Evolutionary conservation across 2,113 vertebrate species (phyloP), one percentile per base, ranked within the genome.

Genomic region (Accipiter virgatus): DNA sequence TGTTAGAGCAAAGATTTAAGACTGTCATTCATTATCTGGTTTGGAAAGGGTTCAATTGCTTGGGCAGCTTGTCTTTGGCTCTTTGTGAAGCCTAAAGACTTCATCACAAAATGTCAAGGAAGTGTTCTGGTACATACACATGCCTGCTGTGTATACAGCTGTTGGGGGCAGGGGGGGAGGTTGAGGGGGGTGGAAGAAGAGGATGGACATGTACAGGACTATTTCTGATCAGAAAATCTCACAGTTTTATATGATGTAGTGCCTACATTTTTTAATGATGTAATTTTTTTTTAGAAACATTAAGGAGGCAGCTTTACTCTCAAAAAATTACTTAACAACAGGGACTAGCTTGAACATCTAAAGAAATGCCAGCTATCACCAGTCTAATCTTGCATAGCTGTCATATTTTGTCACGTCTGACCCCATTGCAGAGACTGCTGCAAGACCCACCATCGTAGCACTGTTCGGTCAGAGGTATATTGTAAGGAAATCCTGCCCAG

Each of bases 41-140:
- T 4, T 66, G 45, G 40, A 81, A 59, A 23, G 32, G 34, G 26
- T 62, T 70, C 21, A 16, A 0, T n/a, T 48, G 7, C 45, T 82
- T n/a, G 25, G n/a, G 38, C 56, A 86, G 42, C 31, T 82, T 3
- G 1, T 71, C 11, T 31, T 90, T 56, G 34, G 20, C 18, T 45
- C 38, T 82, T 48, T 34, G 10, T 72, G 12, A 47, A 59, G 65
- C 65, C 19, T 40, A 22, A 89, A 58, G 68, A 15, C 26, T 81
- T 59, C 62, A 21, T 61, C 40, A 38, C 38, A 26, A 73, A 47
- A 42, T 9, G 10, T 36, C n/a, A 16, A 29, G 40, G 50, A 23
- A 4, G n/a, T 53, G 55, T 43, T 74, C 10, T 1, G 3, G 16
- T 18, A 8, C 0, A 0, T 21, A 7, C 6, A 8, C 1, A 0